A percentile compares a stretch with the other conserved stretches of the same genome.
Conservation (phyloP, 2,888 invertebrate genomes). For the Bellardia bayeri region DNA sequence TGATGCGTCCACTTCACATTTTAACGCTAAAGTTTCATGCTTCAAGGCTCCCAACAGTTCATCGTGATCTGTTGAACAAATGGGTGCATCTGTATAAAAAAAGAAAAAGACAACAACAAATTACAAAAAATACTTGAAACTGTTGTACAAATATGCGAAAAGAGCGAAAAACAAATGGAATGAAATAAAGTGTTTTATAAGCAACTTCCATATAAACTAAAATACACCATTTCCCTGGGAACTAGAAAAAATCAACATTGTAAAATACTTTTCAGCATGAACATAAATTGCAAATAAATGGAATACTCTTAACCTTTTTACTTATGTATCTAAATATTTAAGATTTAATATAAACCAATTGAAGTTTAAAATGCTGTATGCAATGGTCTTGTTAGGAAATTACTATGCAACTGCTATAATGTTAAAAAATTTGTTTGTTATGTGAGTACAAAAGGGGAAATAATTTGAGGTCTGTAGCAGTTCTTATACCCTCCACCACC, state of each 20-base stretch:
- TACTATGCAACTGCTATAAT: not conserved
- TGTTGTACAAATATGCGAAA: not conserved
- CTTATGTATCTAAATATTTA: no score
- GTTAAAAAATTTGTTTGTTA: not conserved
- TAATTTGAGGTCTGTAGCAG: slow-evolving; percentile 3
- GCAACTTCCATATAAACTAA: not conserved
- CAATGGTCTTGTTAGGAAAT: not conserved
- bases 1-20: slow-evolving; percentile 95
- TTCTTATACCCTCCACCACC: no score
- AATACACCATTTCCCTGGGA: slow-evolving; percentile 7
- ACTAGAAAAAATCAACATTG: no score
- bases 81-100: slow-evolving; percentile 86
- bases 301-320: no score
- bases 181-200: not conserved
- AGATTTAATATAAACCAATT: no score
- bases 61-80: slow-evolving; percentile 91
- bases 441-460: not conserved
- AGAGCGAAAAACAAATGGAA: not conserved
- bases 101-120: slow-evolving; percentile 13
- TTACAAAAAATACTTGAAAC: slow-evolving; percentile 13
- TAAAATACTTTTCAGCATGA: no score
- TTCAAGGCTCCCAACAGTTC: slow-evolving; percentile 94
- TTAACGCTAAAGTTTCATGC: slow-evolving; percentile 93
- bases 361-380: no score
- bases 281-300: no score